These are phyloP conservation scores for Rhincodon typus DNA, from an alignment of 2,797 vertebrate species.

Conservation along the genomic window DNA sequence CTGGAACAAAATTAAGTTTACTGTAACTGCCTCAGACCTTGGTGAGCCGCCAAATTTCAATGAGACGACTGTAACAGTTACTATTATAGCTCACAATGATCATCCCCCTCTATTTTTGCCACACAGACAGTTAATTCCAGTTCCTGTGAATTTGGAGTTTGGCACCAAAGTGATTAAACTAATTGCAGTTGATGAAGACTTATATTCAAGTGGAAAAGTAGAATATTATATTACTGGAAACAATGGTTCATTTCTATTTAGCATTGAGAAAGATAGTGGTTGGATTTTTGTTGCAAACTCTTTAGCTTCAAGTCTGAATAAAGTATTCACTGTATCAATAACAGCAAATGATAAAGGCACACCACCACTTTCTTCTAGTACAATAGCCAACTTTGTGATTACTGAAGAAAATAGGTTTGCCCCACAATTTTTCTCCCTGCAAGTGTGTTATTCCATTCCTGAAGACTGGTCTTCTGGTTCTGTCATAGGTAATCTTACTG, in stretches of 20 bases:
- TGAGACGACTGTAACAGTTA: slow-evolving; percentile 52
- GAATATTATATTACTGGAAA: slow-evolving; percentile 55
- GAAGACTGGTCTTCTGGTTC: slow-evolving; percentile 62
- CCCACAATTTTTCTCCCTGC: slow-evolving; percentile 52
- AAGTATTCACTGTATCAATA: slow-evolving; percentile 49
- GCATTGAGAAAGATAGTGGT: slow-evolving; percentile 53
- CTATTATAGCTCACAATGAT: slow-evolving; percentile 54
- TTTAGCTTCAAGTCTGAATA: slow-evolving; percentile 47
- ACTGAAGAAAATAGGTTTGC: slow-evolving; percentile 55
- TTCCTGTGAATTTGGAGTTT: slow-evolving; percentile 53
- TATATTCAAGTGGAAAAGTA: slow-evolving; percentile 46
- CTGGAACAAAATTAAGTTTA: slow-evolving; percentile 50
- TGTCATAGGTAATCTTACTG: slow-evolving; percentile 59
- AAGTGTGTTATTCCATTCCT: slow-evolving; percentile 54
- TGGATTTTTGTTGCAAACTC: slow-evolving; percentile 50
- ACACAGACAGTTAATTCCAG: slow-evolving; percentile 45
- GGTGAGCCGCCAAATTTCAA: slow-evolving; percentile 49
- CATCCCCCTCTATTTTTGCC: slow-evolving; percentile 58
- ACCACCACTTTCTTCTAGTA: slow-evolving; percentile 53
- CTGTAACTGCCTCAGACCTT: slow-evolving; percentile 55
- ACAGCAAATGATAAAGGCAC: slow-evolving; percentile 55
- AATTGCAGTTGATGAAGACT: slow-evolving; percentile 56
- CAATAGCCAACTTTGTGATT: slow-evolving; percentile 55
- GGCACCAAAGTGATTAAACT: slow-evolving; percentile 55
- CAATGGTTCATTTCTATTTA: slow-evolving; percentile 59